These are phyloP conservation scores for Drosophila asahinai DNA, from an alignment of 1,140 invertebrate species.

Conservation along the genomic window DNA sequence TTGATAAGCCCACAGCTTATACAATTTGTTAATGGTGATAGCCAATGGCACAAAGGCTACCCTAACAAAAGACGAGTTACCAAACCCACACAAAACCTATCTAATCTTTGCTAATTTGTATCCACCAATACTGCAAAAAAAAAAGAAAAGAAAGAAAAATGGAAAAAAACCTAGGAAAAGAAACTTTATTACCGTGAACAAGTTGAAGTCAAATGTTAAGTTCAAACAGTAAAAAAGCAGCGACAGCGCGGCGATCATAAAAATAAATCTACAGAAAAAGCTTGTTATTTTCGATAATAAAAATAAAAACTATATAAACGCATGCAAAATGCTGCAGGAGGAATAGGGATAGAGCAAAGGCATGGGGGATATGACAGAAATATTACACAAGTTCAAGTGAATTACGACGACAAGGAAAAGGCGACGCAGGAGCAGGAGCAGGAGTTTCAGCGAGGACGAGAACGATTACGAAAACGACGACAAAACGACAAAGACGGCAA, in stretches of 20 bases:
- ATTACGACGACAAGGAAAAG: conserved; percentile 66
- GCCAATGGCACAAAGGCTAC: conserved; percentile 25
- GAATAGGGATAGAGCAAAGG: conserved; percentile 7
- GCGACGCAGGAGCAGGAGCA: conserved; percentile 13
- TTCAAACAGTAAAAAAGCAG: conserved; percentile 46
- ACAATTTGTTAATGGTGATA: conserved; percentile 29
- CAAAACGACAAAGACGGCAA: conserved; percentile 48
- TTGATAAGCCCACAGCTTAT: conserved; percentile 48
- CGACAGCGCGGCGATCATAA: conserved; percentile 54
- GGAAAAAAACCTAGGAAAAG: conserved; percentile 23
- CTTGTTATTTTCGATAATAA: conserved; percentile 79
- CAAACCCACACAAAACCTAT: conserved; percentile 29
- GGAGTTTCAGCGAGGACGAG: conserved; percentile 15
- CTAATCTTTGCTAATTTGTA: conserved; percentile 61
- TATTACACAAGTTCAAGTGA: conserved; percentile 81
- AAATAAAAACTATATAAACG: conserved; percentile 76
- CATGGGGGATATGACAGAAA: conserved; percentile 46
- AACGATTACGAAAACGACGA: conserved; percentile 35
- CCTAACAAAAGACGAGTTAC: conserved; percentile 56
- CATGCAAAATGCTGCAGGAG: conserved; percentile 52
- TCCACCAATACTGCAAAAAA: conserved; percentile 10
- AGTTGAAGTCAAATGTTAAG: conserved; percentile 61
- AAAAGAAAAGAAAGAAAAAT: not conserved
- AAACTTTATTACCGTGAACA: conserved; percentile 50
- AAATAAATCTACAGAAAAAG: conserved; percentile 75